phyloP scores from a whole-genome alignment of 1,140 invertebrate species.

The Arion vulgaris region DNA sequence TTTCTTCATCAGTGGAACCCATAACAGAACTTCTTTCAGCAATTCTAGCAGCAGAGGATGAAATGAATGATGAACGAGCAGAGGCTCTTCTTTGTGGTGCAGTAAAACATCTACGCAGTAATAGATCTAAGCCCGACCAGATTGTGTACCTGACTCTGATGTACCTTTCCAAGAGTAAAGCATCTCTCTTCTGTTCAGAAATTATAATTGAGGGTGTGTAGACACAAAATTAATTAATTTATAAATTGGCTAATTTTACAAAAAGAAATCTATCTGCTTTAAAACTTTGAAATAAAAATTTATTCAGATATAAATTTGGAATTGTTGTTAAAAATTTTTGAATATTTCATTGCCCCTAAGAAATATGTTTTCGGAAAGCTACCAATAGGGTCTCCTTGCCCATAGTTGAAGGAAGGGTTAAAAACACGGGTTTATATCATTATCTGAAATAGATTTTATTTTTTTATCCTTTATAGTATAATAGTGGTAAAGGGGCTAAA shows the following conservation, averaged over 20 bases:
- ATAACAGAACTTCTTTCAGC: constrained; percentile 68
- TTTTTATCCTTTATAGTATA: constrained; percentile 45
- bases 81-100: constrained; percentile 76
- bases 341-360: no score
- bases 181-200: constrained; percentile 83
- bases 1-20: constrained; percentile 66
- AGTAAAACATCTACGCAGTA: constrained; percentile 73
- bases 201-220: constrained; percentile 80
- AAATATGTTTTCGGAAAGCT: no score
- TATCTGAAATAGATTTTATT: background rate
- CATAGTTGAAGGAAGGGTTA: no score
- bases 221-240: background rate
- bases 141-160: constrained; percentile 84
- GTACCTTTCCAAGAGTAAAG: constrained; percentile 86
- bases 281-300: no score
- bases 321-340: no score
- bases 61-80: constrained; percentile 72
- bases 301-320: no score
- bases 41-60: constrained; percentile 73
- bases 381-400: no score
- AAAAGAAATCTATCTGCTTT: no score
- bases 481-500: no score
- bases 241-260: no score
- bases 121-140: constrained; percentile 83
- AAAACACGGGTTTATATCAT: no score